Evolutionary conservation across 2,113 vertebrate species (phyloP), one percentile per base, ranked within the genome.

Genomic region (Hassar affinis): DNA sequence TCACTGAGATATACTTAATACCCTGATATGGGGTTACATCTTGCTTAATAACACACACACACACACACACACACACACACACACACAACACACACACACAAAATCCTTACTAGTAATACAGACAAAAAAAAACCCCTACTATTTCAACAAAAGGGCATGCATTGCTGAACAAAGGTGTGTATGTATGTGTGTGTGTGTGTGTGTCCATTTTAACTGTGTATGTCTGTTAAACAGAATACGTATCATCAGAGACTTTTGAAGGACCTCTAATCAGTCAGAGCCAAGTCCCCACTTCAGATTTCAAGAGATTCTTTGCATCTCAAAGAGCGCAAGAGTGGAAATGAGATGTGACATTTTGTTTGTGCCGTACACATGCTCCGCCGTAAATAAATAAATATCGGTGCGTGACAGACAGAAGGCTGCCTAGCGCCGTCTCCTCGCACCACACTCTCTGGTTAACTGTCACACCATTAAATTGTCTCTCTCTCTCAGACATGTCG

Each of bases 381-480:
- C 94, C 87, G 94, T 94, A 97, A 97, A 98, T 96, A 97, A 96
- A 97, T 95, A 97, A 97, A 96, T 95, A 95, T 94, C 92, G 92
- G 93, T 86, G 95, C 93, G 92, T 96, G 96, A 98, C 96, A 98
- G 95, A 92, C 94, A 95, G 95, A 94, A n/a, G 91, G 90, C 91
- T 93, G 89, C 89, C 88, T 89, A 92, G 94, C 92, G 90, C 92
- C 92, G 86, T 78, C 66, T 87, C 92, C 84, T 94, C 89, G 92
- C 91, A 92, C 93, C 86, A 93, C 95, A 95, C 96, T 96, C 93
- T 93, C 95, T 94, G 87, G 89, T 95, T 95, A 94, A 95, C 97
- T 98, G 97, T 98, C 97, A 99, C 95, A 94, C 95, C 95, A 94
- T 52, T 93, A 97, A 97, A 98, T 96, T 95, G 93, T 95, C 94